phyloP scores from a whole-genome alignment of 1,140 invertebrate species.

The Leguminivora glycinivorella region DNA sequence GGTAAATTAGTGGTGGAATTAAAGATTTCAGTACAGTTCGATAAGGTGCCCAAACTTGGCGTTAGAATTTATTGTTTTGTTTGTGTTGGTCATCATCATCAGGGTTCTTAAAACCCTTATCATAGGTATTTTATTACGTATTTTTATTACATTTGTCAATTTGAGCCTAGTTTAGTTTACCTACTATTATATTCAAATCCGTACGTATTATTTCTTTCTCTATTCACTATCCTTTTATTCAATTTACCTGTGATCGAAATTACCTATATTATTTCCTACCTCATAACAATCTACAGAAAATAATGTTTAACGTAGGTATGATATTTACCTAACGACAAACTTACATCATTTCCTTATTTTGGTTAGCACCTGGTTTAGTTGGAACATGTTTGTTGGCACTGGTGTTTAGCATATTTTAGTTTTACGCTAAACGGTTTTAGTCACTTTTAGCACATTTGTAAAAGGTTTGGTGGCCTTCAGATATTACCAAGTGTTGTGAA shows the following conservation, averaged over 20 bases:
- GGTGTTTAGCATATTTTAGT: not conserved
- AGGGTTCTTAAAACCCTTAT: too few species aligned
- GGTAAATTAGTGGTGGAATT: conserved; percentile 37
- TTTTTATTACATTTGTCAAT: too few species aligned
- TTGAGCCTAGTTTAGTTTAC: too few species aligned
- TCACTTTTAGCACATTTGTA: not conserved
- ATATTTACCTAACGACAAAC: not conserved
- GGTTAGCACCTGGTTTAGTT: not conserved
- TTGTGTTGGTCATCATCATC: not conserved
- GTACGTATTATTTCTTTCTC: too few species aligned
- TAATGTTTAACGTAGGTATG: too few species aligned
- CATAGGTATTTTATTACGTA: too few species aligned
- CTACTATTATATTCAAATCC: too few species aligned
- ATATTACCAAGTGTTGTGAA: not conserved
- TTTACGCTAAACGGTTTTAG: not conserved
- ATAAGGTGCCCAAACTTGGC: not conserved
- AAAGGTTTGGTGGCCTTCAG: not conserved
- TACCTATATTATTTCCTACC: too few species aligned
- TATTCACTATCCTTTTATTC: too few species aligned
- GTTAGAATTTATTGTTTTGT: not conserved
- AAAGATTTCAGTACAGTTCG: conserved; percentile 2
- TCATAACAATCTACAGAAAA: too few species aligned
- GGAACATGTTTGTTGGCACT: not conserved
- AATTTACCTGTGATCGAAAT: too few species aligned
- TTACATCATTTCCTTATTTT: not conserved